Evolutionary conservation across 2,797 vertebrate genomes (phyloP).

Genomic region (Danio choprae): DNA sequence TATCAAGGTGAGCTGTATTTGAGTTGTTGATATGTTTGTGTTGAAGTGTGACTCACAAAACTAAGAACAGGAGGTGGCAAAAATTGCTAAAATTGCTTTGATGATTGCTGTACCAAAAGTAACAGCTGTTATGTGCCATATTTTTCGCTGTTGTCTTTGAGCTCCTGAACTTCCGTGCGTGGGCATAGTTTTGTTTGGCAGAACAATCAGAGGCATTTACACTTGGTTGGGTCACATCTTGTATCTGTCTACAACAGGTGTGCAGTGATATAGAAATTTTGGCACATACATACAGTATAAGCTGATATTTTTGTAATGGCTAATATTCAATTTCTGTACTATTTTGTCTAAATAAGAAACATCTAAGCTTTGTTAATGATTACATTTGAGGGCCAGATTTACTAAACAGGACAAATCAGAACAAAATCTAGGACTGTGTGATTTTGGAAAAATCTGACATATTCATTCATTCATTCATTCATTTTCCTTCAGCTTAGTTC

Average conservation of each 20-base stretch:
- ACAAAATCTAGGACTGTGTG: too few species aligned
- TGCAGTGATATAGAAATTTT: background rate
- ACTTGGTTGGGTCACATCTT: background rate
- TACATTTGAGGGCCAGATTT: too few species aligned
- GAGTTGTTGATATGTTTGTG: conserved; percentile 43
- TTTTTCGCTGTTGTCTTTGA: conserved; percentile 25
- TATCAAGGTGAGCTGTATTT: conserved; percentile 4
- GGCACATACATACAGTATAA: background rate
- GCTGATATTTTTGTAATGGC: background rate
- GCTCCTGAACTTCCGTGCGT: background rate
- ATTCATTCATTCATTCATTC: too few species aligned
- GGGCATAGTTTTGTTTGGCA: background rate
- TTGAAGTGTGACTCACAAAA: conserved; percentile 31
- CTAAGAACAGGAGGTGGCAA: background rate
- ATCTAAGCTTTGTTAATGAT: too few species aligned
- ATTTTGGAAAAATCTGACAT: too few species aligned
- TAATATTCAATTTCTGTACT: background rate
- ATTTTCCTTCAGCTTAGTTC: too few species aligned
- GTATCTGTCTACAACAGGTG: background rate
- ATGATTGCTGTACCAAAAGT: conserved; percentile 4
- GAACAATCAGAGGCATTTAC: conserved; percentile 1
- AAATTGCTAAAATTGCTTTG: conserved; percentile 20
- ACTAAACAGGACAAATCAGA: too few species aligned
- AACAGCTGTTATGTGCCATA: conserved; percentile 6
- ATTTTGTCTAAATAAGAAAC: background rate